Percentiles rank a stretch among this genome's conserved stretches.
These are phyloP conservation scores for Scotopteryx bipunctaria DNA, from an alignment of 2,888 invertebrate species.

Conservation along the genomic window DNA sequence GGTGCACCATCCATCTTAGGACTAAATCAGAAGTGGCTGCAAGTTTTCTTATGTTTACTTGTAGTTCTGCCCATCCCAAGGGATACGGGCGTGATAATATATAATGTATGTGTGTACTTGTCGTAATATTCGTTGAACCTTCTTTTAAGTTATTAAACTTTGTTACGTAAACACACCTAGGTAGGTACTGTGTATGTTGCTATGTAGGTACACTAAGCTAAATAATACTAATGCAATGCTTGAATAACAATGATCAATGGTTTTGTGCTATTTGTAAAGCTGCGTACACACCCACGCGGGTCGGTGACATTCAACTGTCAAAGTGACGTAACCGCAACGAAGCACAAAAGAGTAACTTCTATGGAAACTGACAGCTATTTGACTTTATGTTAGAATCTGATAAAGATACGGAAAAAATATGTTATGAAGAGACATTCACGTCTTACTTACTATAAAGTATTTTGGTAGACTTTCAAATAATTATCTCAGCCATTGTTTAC, in stretches of 20 bases:
- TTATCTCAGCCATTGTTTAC: too few relatives aligned
- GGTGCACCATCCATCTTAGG: too few relatives aligned
- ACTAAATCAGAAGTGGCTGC: too few relatives aligned
- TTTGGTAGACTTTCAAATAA: too few relatives aligned
- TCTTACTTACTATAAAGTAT: too few relatives aligned
- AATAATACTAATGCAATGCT: not conserved
- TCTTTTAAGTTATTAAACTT: not conserved
- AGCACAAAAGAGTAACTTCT: not conserved
- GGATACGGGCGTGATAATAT: not conserved
- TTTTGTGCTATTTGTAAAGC: constrained; percentile 19
- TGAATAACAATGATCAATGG: constrained; percentile 2
- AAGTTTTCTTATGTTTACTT: too few relatives aligned
- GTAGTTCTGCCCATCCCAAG: too few relatives aligned
- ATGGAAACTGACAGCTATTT: not conserved
- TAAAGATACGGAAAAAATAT: not conserved
- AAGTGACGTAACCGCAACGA: constrained; percentile 22
- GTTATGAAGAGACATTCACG: not conserved
- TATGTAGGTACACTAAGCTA: not conserved
- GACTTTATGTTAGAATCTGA: not conserved
- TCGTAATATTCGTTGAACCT: not conserved
- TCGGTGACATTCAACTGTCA: constrained; percentile 27
- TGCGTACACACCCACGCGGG: constrained; percentile 23
- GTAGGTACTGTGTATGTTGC: not conserved
- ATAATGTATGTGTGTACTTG: not conserved
- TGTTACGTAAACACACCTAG: not conserved